phyloP scores from a whole-genome alignment of 2,797 vertebrate species.

The Dendrocincla tyrannina region DNA sequence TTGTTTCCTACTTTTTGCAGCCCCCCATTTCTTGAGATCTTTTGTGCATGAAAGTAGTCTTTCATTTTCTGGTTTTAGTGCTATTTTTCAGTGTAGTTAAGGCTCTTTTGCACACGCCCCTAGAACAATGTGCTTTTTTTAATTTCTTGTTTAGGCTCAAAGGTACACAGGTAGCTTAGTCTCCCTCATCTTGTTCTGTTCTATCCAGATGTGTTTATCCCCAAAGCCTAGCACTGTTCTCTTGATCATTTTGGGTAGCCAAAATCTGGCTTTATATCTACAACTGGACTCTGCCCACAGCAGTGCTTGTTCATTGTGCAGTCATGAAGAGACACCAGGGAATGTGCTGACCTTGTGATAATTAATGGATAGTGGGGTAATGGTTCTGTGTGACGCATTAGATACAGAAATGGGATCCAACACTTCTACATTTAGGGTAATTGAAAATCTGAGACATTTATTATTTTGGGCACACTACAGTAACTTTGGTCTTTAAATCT shows the following conservation, averaged over 20 bases:
- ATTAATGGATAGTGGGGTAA: slow-evolving; percentile 72
- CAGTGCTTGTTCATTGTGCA: slow-evolving; percentile 52
- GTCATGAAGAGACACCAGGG: slow-evolving; percentile 40
- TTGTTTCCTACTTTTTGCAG: background rate
- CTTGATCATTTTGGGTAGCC: background rate
- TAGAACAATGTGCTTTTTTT: background rate
- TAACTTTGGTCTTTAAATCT: slow-evolving; percentile 70
- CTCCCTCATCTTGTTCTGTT: background rate
- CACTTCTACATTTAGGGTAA: slow-evolving; percentile 73
- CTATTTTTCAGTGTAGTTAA: background rate
- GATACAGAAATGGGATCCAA: slow-evolving; percentile 56
- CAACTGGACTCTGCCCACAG: background rate
- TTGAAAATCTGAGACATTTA: slow-evolving; percentile 78
- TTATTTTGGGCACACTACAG: slow-evolving; percentile 71
- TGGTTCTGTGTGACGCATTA: slow-evolving; percentile 71
- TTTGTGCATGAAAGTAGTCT: background rate
- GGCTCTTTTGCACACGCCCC: background rate
- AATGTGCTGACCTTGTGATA: slow-evolving; percentile 72
- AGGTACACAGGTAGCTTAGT: background rate
- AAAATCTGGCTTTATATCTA: background rate
- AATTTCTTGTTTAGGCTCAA: background rate
- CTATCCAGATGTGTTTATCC: background rate
- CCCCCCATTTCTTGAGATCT: background rate
- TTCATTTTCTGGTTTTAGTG: background rate
- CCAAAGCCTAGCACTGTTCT: background rate